These are phyloP conservation scores for Loxodonta africana DNA, from an alignment of 2,113 vertebrate species.

Conservation along the genomic window DNA sequence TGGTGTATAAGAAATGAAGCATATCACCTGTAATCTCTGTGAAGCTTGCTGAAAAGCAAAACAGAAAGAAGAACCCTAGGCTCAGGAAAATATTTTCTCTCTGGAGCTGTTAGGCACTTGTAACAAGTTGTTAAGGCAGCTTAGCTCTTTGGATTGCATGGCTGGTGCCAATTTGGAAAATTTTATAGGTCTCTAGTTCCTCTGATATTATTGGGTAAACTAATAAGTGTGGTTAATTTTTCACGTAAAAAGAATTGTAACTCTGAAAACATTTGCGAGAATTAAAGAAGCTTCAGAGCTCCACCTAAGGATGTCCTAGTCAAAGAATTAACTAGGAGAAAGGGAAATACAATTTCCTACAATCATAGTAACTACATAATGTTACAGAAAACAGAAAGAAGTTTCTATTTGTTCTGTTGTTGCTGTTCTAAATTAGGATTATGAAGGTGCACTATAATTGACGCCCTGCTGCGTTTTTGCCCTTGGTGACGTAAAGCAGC, in stretches of 20 bases:
- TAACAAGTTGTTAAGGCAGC: constrained; percentile 69
- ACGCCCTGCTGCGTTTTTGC: constrained; percentile 50
- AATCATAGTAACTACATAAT: not conserved
- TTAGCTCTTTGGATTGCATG: constrained; percentile 30
- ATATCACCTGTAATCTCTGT: constrained; percentile 17
- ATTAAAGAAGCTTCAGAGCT: constrained; percentile 54
- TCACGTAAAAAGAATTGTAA: constrained; percentile 66
- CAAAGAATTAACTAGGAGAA: constrained; percentile 20
- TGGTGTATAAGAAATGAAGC: not conserved
- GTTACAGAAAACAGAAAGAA: constrained; percentile 66
- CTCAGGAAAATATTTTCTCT: constrained; percentile 75
- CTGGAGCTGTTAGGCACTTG: constrained; percentile 68
- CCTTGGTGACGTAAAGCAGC: not conserved
- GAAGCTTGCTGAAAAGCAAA: constrained; percentile 68
- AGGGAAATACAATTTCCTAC: constrained; percentile 31
- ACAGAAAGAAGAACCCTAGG: constrained; percentile 60
- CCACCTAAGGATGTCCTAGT: constrained; percentile 41
- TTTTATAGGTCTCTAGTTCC: constrained; percentile 66
- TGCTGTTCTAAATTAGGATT: not conserved
- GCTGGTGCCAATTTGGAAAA: constrained; percentile 74
- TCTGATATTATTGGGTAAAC: constrained; percentile 67
- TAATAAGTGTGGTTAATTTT: constrained; percentile 76
- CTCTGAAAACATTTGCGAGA: constrained; percentile 58
- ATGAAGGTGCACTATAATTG: constrained; percentile 54
- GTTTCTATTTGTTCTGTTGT: constrained; percentile 57